phyloP scores from a whole-genome alignment of 2,113 vertebrate species.

The Delphinus delphis region DNA sequence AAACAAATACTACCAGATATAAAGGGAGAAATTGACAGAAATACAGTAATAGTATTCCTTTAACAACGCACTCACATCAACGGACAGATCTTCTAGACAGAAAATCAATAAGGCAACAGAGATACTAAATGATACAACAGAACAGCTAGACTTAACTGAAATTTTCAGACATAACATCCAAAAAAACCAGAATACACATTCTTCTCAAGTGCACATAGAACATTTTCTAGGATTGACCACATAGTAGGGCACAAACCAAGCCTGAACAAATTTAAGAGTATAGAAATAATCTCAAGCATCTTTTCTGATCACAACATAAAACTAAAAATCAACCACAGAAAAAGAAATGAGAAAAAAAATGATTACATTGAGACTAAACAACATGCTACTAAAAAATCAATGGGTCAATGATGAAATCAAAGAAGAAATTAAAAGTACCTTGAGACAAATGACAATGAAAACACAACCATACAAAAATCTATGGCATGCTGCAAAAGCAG shows the following conservation, averaged over 20 bases:
- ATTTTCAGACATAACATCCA: neutral
- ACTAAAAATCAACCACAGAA: too few species aligned
- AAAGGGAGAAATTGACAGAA: neutral
- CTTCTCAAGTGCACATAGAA: neutral
- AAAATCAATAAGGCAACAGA: neutral
- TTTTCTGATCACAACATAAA: too few species aligned
- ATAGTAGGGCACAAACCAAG: neutral
- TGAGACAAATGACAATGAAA: too few species aligned
- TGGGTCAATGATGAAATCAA: too few species aligned
- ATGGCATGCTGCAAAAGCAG: too few species aligned
- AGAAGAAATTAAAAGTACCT: too few species aligned
- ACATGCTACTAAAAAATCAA: too few species aligned
- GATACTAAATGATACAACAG: neutral
- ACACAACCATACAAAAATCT: too few species aligned
- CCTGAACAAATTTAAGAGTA: neutral
- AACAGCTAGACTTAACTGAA: neutral
- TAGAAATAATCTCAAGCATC: too few species aligned
- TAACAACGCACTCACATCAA: neutral
- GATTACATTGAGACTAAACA: too few species aligned
- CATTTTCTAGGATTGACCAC: neutral
- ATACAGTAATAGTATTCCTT: neutral
- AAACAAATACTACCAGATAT: neutral
- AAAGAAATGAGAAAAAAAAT: too few species aligned
- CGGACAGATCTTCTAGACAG: neutral
- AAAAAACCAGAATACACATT: neutral